These are phyloP conservation scores for Adoxophyes honmai DNA, from an alignment of 1,140 invertebrate genomes.

Conservation along the genomic window DNA sequence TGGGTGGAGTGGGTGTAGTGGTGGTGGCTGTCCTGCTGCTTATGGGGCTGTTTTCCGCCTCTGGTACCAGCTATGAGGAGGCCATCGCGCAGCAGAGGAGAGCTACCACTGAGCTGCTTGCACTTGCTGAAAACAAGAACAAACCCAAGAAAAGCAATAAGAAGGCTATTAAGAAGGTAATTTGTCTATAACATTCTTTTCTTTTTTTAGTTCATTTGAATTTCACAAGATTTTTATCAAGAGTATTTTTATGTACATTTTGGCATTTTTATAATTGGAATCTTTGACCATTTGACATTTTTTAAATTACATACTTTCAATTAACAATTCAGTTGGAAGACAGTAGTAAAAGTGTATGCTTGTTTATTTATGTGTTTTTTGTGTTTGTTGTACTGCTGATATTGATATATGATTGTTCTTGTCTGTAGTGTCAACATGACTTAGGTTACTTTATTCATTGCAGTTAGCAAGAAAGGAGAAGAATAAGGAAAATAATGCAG, in stretches of 20 bases:
- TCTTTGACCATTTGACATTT: too few relatives aligned
- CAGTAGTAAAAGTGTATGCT: too few relatives aligned
- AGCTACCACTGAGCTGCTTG: slow-evolving; percentile 64
- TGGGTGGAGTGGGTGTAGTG: slow-evolving; percentile 63
- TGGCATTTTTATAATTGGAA: too few relatives aligned
- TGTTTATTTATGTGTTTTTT: too few relatives aligned
- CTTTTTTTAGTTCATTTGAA: too few relatives aligned
- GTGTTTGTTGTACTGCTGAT: too few relatives aligned
- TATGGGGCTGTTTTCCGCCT: slow-evolving; percentile 62
- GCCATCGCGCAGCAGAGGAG: slow-evolving; percentile 64
- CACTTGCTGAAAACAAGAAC: slow-evolving; percentile 57
- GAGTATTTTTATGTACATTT: too few relatives aligned
- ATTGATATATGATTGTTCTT: too few relatives aligned
- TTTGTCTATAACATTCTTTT: not conserved
- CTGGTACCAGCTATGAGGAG: slow-evolving; percentile 68
- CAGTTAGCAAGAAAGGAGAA: slow-evolving; percentile 70
- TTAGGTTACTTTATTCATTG: slow-evolving; percentile 8
- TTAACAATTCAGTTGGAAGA: too few relatives aligned
- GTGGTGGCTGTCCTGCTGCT: slow-evolving; percentile 58
- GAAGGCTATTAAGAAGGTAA: slow-evolving; percentile 66
- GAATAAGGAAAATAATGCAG: slow-evolving; percentile 53
- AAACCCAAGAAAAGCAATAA: slow-evolving; percentile 64
- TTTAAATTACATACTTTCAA: too few relatives aligned
- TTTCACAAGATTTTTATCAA: too few relatives aligned
- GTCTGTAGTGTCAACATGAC: too few relatives aligned